These are phyloP conservation scores for Cyprinella venusta DNA, from an alignment of 2,797 vertebrate species.

Conservation along the genomic window DNA sequence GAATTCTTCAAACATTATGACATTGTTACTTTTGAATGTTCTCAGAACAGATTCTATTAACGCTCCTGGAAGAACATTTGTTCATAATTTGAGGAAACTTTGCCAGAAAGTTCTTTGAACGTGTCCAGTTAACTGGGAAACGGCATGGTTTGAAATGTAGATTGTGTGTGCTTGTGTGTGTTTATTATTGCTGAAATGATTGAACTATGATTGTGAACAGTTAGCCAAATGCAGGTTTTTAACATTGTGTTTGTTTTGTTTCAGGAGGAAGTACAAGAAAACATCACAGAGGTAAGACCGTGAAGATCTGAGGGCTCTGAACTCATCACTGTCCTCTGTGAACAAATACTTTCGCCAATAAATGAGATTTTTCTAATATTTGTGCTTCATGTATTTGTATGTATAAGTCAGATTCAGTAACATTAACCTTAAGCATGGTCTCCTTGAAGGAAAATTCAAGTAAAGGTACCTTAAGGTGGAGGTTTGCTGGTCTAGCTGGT, in stretches of 20 bases:
- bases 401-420: neutral
- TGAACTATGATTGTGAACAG: neutral
- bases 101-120: neutral
- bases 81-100: neutral
- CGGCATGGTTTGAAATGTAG: neutral
- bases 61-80: neutral
- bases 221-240: slow-evolving; percentile 51
- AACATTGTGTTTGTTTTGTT: slow-evolving; percentile 67
- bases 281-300: slow-evolving; percentile 97
- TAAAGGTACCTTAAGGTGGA: neutral
- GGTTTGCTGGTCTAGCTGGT: neutral
- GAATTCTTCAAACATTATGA: neutral
- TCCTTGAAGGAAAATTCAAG: neutral
- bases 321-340: neutral
- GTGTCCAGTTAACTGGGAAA: neutral
- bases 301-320: slow-evolving; percentile 53
- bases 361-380: neutral
- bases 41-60: neutral
- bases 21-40: too few relatives aligned
- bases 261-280: slow-evolving; percentile 99
- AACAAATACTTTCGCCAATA: slow-evolving; percentile 1
- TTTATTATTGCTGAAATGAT: neutral
- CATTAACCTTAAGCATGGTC: neutral
- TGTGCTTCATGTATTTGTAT: neutral
- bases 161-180: slow-evolving; percentile 32